Conservation (phyloP, 2,888 invertebrate genomes). For the Zaprionus bogoriensis region DNA sequence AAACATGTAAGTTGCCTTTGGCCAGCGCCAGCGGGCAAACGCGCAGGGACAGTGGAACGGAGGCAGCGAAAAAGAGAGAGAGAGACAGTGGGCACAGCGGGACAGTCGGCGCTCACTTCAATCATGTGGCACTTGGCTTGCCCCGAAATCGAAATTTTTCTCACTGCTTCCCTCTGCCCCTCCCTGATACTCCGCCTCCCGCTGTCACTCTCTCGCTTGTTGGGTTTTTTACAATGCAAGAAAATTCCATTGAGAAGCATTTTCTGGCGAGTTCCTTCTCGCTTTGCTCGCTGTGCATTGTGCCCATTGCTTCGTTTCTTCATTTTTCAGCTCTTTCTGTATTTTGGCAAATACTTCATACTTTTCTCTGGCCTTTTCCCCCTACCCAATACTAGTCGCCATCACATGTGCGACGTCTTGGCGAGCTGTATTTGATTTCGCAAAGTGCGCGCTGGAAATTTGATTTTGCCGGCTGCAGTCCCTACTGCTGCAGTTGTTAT, state of each 20-base stretch:
- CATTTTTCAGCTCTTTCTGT: conserved; percentile 34
- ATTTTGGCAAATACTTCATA: conserved; percentile 76
- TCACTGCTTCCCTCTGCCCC: neutral
- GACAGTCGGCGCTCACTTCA: conserved; percentile 48
- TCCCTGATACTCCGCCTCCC: neutral
- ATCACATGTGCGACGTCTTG: conserved; percentile 13
- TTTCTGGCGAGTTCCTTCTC: conserved; percentile 37
- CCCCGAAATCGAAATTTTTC: conserved; percentile 53
- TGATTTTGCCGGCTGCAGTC: conserved; percentile 54
- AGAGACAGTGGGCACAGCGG: conserved; percentile 18
- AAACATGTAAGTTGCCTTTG: conserved; percentile 77
- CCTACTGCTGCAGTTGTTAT: conserved; percentile 22
- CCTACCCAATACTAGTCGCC: no score
- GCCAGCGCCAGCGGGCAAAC: conserved; percentile 34
- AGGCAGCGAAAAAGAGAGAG: no score
- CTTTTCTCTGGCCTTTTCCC: conserved; percentile 28
- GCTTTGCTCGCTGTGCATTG: conserved; percentile 57
- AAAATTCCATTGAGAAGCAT: conserved; percentile 60
- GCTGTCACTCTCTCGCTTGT: neutral
- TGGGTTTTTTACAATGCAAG: conserved; percentile 64
- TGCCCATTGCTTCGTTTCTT: conserved; percentile 49
- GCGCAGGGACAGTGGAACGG: conserved; percentile 3
- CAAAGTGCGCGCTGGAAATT: conserved; percentile 76
- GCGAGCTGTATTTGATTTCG: conserved; percentile 70
- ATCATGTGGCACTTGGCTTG: conserved; percentile 57